Evolutionary conservation across 92 coral and sea anemone genomes (phyloP), one percentile per base, ranked within the genome.

Genomic region (Ricordea florida): DNA sequence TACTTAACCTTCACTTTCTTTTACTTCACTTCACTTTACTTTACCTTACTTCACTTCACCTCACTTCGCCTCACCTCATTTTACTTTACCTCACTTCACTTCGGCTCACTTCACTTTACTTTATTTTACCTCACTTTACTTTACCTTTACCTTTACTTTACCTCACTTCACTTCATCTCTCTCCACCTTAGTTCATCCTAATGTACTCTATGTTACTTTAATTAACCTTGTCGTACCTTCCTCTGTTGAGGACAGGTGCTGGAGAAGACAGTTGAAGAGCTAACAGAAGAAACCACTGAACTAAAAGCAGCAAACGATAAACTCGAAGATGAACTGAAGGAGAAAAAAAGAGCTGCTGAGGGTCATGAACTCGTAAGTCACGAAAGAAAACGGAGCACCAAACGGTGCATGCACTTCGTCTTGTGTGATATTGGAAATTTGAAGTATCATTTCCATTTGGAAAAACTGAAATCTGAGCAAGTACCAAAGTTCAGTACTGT

Each of bases 321-420:
- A 60, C 56, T 88, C 48, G 92, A 85, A 52, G 94, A 84, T 47
- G 94, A 91, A 5, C 31, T 94, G 66, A 88, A 85, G 30, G 98
- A 91, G 29, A 91, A 82, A 46, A 67, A 91, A 51, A 78, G 97
- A 30, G 45, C 68, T n/a, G 76, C 75, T 2, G 98, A 91, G 82
- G 88, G 96, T 14, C 84, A 81, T 21, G 92, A 89, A 56, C 81
- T 90, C 60, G 96, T 90, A 20, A 68, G 97, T 81, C 21, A 1
- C n/a, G 44, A n/a, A 37, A 8, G 44, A n/a, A n/a, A n/a, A 37
- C 9, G 44, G 9, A 7, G 9, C 44, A 37, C 14, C 0, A n/a
- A 2, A 29, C 16, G 6, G 17, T 56, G 28, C 31, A 53, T 5
- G 31, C 60, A 5, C 2, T 52, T 1, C 1, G 31, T 28, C 31